A percentile compares a stretch with the other conserved stretches of the same genome.
phyloP scores from a whole-genome alignment of 1,140 invertebrate species.

The Cyclina sinensis region DNA sequence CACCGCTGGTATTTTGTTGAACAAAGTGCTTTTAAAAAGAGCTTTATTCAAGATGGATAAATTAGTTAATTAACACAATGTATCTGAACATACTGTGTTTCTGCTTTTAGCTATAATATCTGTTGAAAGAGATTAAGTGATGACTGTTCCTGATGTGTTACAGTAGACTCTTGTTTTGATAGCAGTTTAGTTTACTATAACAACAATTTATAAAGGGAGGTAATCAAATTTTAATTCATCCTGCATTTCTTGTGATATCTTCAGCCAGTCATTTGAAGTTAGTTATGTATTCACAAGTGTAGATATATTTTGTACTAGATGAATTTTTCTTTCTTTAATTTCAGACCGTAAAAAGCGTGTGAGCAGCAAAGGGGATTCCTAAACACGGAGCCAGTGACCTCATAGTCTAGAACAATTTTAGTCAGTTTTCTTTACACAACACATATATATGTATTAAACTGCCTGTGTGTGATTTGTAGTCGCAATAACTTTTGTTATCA shows the following conservation, averaged over 20 bases:
- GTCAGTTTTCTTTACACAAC: constrained; percentile 19
- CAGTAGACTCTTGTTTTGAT: not conserved
- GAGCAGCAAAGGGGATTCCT: not conserved
- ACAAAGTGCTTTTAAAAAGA: too few species aligned
- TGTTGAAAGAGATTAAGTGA: too few species aligned
- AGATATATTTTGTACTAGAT: not conserved
- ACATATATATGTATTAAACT: not conserved
- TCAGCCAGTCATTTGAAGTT: not conserved
- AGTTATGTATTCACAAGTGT: not conserved
- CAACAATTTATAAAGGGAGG: not conserved
- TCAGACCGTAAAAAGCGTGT: constrained; percentile 15
- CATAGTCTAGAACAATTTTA: constrained; percentile 28
- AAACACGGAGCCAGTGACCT: not conserved
- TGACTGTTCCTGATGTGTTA: not conserved
- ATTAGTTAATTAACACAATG: too few species aligned
- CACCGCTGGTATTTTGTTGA: too few species aligned
- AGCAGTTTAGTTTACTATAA: not conserved
- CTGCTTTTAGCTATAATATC: too few species aligned
- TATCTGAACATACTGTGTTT: too few species aligned
- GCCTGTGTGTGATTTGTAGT: constrained; percentile 3
- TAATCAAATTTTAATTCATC: too few species aligned
- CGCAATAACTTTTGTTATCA: constrained; percentile 2
- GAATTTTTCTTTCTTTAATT: not conserved
- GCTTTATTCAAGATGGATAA: too few species aligned
- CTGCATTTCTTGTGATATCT: not conserved